Conservation (phyloP, 53 echinoderm and acorn worm genomes). For the Arbacia lixula region DNA sequence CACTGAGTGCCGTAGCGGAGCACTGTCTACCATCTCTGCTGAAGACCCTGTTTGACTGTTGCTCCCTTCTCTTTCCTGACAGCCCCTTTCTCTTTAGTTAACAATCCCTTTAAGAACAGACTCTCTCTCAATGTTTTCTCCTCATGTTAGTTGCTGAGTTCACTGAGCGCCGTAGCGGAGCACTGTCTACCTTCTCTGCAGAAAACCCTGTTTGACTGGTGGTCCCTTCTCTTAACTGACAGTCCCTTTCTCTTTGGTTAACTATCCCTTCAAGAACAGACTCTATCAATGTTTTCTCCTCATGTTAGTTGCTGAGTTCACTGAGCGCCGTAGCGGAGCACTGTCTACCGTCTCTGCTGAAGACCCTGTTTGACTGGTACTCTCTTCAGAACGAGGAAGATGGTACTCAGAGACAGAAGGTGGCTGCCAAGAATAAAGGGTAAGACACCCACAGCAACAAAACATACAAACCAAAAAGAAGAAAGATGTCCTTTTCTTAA, state of each 20-base stretch:
- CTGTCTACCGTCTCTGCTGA: conserved; percentile 92
- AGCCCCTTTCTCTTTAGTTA: no score
- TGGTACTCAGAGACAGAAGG: conserved; percentile 79
- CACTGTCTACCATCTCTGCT: no score
- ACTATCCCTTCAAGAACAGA: no score
- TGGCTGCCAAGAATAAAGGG: conserved; percentile 86
- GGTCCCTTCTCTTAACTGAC: conserved; percentile 83
- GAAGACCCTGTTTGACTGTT: no score
- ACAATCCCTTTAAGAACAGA: no score
- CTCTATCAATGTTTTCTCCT: not conserved
- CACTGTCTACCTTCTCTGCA: conserved; percentile 88
- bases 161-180: conserved; percentile 90
- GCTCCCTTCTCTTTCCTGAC: no score
- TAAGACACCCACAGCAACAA: conserved; percentile 34
- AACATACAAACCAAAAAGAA: not conserved
- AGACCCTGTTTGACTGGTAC: conserved; percentile 98
- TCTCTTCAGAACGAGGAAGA: conserved; percentile 95
- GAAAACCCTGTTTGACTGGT: conserved; percentile 92
- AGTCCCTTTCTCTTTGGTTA: no score
- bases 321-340: conserved; percentile 98
- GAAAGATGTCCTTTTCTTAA: no score
- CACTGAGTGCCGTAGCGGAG: no score
- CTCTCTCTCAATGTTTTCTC: no score
- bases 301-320: conserved; percentile 95
- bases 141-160: conserved; percentile 84